Conservation (phyloP, 1,140 invertebrate species). For the Lucilia cuprina region DNA sequence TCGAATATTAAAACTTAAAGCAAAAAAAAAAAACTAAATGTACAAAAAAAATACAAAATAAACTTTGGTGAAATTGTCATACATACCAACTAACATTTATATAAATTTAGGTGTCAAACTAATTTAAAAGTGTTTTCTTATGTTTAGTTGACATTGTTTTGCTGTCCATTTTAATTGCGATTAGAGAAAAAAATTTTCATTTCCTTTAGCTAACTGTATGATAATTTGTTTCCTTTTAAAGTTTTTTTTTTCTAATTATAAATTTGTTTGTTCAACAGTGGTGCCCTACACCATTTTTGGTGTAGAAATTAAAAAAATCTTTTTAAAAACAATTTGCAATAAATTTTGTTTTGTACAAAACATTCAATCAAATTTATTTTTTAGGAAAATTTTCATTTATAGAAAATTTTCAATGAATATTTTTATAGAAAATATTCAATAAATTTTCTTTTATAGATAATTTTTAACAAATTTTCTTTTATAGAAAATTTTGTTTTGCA, state of each 20-base stretch:
- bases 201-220: not conserved
- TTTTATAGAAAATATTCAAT: too few relatives aligned
- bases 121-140: not conserved
- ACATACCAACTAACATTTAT: not conserved
- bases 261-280: too few relatives aligned
- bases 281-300: too few relatives aligned
- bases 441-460: too few relatives aligned
- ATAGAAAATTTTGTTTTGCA: too few relatives aligned
- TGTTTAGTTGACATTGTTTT: not conserved
- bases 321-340: too few relatives aligned
- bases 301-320: too few relatives aligned
- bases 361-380: too few relatives aligned
- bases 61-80: not conserved
- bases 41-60: not conserved
- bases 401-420: too few relatives aligned
- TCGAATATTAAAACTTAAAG: conserved; percentile 3
- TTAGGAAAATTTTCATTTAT: too few relatives aligned
- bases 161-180: not conserved
- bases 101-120: not conserved
- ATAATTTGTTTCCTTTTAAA: conserved; percentile 1
- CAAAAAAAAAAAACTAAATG: not conserved
- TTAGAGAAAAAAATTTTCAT: not conserved
- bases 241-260: not conserved
- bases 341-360: too few relatives aligned
- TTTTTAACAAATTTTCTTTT: too few relatives aligned